Conservation (phyloP, 2,797 vertebrate genomes). For the Enteromius unitaeniatus region DNA sequence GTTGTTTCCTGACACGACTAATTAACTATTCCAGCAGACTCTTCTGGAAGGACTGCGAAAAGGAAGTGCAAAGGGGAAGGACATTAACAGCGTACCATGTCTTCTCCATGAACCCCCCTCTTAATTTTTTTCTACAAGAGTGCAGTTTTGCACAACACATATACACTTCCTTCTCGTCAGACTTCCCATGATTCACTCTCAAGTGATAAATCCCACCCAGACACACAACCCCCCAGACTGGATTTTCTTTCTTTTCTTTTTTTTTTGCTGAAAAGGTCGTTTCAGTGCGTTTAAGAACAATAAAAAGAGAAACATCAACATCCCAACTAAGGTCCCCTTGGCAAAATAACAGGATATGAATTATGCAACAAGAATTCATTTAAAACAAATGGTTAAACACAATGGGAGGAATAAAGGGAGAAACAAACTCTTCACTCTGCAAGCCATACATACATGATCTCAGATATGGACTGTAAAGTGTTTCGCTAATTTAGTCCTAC, state of each 20-base stretch:
- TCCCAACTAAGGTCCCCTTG: constrained; percentile 73
- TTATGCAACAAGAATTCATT: constrained; percentile 82
- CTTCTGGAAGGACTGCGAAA: constrained; percentile 63
- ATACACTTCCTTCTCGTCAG: constrained; percentile 78
- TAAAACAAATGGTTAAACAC: constrained; percentile 78
- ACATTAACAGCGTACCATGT: constrained; percentile 68
- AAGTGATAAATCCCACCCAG: constrained; percentile 54
- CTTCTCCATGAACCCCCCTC: constrained; percentile 65
- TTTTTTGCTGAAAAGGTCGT: constrained; percentile 68
- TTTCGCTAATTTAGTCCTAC: constrained; percentile 49
- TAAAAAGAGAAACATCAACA: constrained; percentile 76
- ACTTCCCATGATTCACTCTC: constrained; percentile 71
- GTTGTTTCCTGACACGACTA: constrained; percentile 65
- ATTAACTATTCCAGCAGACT: constrained; percentile 64
- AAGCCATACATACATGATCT: constrained; percentile 73
- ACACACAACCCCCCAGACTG: constrained; percentile 48
- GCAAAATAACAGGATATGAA: constrained; percentile 82
- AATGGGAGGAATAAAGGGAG: constrained; percentile 74
- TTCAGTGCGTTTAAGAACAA: constrained; percentile 79
- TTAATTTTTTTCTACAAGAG: constrained; percentile 59
- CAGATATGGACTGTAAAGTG: constrained; percentile 63
- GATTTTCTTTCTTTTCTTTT: constrained; percentile 20
- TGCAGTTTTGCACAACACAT: constrained; percentile 73
- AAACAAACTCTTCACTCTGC: constrained; percentile 63
- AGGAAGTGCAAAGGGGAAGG: constrained; percentile 71